phyloP scores from a whole-genome alignment of 2,888 invertebrate genomes.

The Apodemia zela region DNA sequence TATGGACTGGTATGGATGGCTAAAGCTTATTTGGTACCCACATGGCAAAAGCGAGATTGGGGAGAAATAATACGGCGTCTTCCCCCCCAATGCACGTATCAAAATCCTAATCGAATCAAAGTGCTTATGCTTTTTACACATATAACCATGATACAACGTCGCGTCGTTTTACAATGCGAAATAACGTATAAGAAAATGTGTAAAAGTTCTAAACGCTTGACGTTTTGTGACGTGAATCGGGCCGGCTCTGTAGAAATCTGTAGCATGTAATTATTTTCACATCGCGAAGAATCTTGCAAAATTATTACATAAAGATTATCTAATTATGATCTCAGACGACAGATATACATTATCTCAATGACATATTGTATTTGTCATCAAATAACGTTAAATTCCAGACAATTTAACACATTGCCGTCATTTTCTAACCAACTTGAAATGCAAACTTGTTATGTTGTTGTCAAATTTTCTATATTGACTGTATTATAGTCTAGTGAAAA shows the following conservation, averaged over 20 bases:
- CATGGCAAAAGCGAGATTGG: too few relatives aligned
- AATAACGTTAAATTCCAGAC: slow-evolving; percentile 52
- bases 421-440: slow-evolving; percentile 54
- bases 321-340: slow-evolving; percentile 20
- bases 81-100: too few relatives aligned
- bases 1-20: too few relatives aligned
- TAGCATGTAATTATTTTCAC: neutral
- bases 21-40: too few relatives aligned
- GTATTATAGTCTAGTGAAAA: slow-evolving; percentile 19
- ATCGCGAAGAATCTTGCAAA: neutral
- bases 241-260: neutral
- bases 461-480: slow-evolving; percentile 38
- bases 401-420: slow-evolving; percentile 56
- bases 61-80: too few relatives aligned
- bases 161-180: too few relatives aligned
- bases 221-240: too few relatives aligned
- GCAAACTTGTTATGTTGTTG: slow-evolving; percentile 53
- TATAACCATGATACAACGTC: too few relatives aligned
- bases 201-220: too few relatives aligned
- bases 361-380: slow-evolving; percentile 35
- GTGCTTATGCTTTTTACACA: too few relatives aligned
- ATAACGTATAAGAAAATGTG: too few relatives aligned
- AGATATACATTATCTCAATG: slow-evolving; percentile 31
- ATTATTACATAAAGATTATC: slow-evolving; percentile 12
- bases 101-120: too few relatives aligned